Base-by-base conservation (phyloP, 23 tunicate species). In the Halocynthia roretzi region DNA sequence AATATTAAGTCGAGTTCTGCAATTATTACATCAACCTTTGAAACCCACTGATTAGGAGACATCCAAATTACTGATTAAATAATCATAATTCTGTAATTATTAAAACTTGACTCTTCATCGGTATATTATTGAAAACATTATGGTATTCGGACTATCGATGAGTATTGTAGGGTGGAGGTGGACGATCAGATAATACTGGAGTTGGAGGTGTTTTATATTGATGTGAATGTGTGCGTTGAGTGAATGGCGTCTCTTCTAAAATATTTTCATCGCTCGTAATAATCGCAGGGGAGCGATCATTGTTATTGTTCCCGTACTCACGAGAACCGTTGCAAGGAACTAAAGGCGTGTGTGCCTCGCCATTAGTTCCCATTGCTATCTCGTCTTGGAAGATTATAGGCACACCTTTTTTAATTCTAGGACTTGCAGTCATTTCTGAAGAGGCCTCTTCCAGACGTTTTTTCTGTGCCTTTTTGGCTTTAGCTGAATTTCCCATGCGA, bases 351-450 rank as follows among this genome's bases (percentile, higher is more conserved):
- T 73, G 23, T 53, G 82, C 17, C 61, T 54, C 31, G 62, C 79
- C 83, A 52, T 50, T 58, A 18, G 53, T 15, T 40, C 66, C 79
- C 60, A 21, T 79, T 6, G 63, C 84, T 22, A 64, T 80, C 74
- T 85, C 90, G 51, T 83, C 90, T 48, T 80, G 85, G 40, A 85
- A 74, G 7, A 85, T 77, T 67, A 85, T 85, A n/a, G 90, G 90
- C 0, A 83, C 83, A 5, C 84, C 90, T 40, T 76, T 69, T 53
- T 85, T 85, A 49, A 80, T 81, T 44, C 75, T 83, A 5, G 75
- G 50, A 15, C 64, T 74, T 62, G 55, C 78, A 2, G 14, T 22
- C 62, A 54, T 19, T 66, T 82, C 64, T 12, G 56, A 17, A 11
- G 78, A n/a, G 9, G 78, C 62, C 4, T 53, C 62, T 74, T 74